phyloP scores from a whole-genome alignment of 2,113 vertebrate genomes.

The Silurus glanis region DNA sequence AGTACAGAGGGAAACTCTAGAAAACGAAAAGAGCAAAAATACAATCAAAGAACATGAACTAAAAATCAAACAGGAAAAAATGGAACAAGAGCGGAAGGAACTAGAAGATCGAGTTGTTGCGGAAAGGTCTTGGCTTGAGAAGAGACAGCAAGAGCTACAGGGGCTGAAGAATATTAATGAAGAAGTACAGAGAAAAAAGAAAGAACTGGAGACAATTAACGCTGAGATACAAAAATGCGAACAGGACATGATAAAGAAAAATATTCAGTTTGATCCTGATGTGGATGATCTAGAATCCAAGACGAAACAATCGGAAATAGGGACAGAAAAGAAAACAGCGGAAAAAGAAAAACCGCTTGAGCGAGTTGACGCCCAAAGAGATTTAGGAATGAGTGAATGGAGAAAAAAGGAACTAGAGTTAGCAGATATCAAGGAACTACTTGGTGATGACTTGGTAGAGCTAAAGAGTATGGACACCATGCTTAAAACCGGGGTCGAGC shows the following conservation, averaged over 20 bases:
- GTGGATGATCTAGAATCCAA: constrained; percentile 1
- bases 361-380: neutral
- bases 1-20: constrained; percentile 1
- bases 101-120: neutral
- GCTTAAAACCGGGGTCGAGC: neutral
- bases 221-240: constrained; percentile 9
- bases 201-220: neutral
- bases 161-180: neutral
- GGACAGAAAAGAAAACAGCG: neutral
- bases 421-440: constrained; percentile 18
- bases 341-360: neutral
- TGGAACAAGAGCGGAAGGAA: constrained; percentile 25
- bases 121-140: neutral
- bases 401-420: constrained; percentile 14
- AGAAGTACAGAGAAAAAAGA: neutral
- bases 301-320: neutral
- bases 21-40: constrained; percentile 7
- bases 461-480: neutral
- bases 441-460: constrained; percentile 6
- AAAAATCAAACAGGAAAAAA: neutral
- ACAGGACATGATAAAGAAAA: constrained; percentile 18
- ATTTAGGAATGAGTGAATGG: neutral
- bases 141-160: constrained; percentile 22
- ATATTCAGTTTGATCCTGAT: neutral
- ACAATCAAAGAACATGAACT: constrained; percentile 12